These are phyloP conservation scores for Mormoops blainvillei DNA, from an alignment of 2,113 vertebrate species.

Conservation along the genomic window DNA sequence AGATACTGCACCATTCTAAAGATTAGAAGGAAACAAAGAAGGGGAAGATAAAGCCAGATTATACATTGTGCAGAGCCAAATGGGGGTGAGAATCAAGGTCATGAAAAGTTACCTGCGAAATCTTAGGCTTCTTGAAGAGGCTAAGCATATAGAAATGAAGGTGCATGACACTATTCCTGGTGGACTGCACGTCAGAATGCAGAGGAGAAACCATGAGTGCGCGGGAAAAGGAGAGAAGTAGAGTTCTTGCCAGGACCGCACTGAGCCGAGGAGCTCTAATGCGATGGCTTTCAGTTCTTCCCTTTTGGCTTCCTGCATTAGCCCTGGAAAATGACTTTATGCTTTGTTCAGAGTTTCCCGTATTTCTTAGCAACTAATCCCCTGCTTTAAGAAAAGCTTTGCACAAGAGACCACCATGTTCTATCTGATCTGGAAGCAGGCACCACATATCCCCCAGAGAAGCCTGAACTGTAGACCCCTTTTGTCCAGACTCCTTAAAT, in stretches of 20 bases:
- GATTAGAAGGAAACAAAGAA: not conserved
- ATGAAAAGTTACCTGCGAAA: not conserved
- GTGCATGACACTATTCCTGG: not conserved
- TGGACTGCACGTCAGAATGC: not conserved
- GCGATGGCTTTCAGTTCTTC: not conserved
- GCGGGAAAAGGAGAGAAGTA: not conserved
- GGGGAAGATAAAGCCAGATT: not conserved
- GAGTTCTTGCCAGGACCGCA: not conserved
- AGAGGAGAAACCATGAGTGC: not conserved
- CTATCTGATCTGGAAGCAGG: not conserved
- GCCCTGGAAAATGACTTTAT: not conserved
- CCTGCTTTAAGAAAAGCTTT: not conserved
- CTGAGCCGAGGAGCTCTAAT: not conserved
- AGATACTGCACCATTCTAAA: not conserved
- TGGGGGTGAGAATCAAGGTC: not conserved
- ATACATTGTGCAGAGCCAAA: not conserved
- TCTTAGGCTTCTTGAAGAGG: not conserved
- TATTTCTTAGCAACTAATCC: not conserved
- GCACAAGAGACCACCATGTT: not conserved
- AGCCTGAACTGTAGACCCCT: not conserved
- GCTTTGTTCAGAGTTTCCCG: not conserved
- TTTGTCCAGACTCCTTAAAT: not conserved
- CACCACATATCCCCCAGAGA: not conserved
- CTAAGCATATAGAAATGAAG: not conserved
- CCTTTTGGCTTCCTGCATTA: not conserved